Evolutionary conservation across 1,140 invertebrate species (phyloP).

Genomic region (Trichoplusia ni): DNA sequence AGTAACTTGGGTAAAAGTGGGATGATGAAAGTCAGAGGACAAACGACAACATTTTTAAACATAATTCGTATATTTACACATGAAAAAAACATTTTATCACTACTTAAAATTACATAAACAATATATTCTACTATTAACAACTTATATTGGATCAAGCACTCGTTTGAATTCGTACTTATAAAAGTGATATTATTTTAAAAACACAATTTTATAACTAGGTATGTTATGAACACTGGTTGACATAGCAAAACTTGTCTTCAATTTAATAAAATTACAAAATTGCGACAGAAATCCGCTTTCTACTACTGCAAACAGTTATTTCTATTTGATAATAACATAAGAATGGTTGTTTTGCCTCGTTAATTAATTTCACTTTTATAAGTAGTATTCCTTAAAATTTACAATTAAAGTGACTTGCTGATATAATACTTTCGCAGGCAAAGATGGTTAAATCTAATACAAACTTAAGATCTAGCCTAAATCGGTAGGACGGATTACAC

Average conservation of each 20-base stretch:
- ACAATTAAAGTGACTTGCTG: background rate
- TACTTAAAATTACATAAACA: constrained; percentile 30
- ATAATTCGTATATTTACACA: constrained; percentile 69
- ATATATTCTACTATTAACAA: constrained; percentile 24
- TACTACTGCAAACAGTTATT: too few relatives aligned
- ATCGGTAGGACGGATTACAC: constrained; percentile 72
- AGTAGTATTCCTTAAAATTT: background rate
- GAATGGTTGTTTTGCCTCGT: too few relatives aligned
- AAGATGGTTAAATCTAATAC: constrained; percentile 54
- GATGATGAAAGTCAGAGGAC: too few relatives aligned
- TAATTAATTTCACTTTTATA: constrained; percentile 16
- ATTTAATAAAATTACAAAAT: too few relatives aligned
- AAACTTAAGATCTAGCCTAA: constrained; percentile 32
- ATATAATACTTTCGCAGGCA: constrained; percentile 63
- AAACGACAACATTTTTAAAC: constrained; percentile 42
- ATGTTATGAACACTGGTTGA: too few relatives aligned
- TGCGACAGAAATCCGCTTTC: too few relatives aligned
- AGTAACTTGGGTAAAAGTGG: background rate
- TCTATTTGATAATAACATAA: too few relatives aligned
- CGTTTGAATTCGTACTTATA: background rate
- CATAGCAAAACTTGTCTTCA: too few relatives aligned
- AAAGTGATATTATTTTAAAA: background rate
- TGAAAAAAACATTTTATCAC: constrained; percentile 37
- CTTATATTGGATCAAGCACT: background rate
- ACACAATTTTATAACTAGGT: too few relatives aligned